These are phyloP conservation scores for Drosophila niveifrons DNA, from an alignment of 2,888 invertebrate genomes.

Conservation along the genomic window DNA sequence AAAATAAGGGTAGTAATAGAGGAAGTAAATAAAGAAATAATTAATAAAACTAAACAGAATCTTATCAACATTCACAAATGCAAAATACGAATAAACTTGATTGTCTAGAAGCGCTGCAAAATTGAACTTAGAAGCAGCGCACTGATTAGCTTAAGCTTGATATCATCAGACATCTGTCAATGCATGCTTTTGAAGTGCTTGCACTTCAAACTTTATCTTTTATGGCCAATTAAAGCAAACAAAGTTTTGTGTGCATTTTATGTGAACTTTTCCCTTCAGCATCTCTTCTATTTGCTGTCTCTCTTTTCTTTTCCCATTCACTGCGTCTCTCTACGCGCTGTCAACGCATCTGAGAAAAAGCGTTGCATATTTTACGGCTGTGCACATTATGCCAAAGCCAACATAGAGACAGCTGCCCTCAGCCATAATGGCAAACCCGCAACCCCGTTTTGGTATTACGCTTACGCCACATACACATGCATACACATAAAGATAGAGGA, in stretches of 20 bases:
- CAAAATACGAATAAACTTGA: neutral
- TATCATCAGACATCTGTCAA: constrained; percentile 1
- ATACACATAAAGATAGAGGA: constrained; percentile 19
- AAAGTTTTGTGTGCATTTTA: constrained; percentile 23
- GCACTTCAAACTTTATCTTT: constrained; percentile 15
- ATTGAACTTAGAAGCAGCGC: neutral
- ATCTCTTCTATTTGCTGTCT: too few species aligned
- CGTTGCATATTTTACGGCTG: constrained; percentile 64
- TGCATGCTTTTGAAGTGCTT: constrained; percentile 8
- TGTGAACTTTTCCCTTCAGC: constrained; percentile 10
- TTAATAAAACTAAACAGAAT: too few species aligned
- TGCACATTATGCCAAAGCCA: constrained; percentile 55
- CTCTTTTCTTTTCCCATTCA: neutral
- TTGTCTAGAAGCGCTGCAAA: neutral
- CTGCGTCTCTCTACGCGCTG: constrained; percentile 22
- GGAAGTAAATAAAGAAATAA: too few species aligned
- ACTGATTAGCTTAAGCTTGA: constrained; percentile 16
- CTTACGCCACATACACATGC: constrained; percentile 51
- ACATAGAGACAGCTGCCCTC: constrained; percentile 44
- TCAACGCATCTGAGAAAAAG: constrained; percentile 43
- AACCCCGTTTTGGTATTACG: constrained; percentile 47
- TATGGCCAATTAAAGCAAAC: constrained; percentile 32
- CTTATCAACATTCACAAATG: neutral
- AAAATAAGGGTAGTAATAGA: neutral
- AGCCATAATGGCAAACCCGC: constrained; percentile 37